phyloP scores from a whole-genome alignment of 1,140 invertebrate genomes.

The Vollenhovia emeryi region DNA sequence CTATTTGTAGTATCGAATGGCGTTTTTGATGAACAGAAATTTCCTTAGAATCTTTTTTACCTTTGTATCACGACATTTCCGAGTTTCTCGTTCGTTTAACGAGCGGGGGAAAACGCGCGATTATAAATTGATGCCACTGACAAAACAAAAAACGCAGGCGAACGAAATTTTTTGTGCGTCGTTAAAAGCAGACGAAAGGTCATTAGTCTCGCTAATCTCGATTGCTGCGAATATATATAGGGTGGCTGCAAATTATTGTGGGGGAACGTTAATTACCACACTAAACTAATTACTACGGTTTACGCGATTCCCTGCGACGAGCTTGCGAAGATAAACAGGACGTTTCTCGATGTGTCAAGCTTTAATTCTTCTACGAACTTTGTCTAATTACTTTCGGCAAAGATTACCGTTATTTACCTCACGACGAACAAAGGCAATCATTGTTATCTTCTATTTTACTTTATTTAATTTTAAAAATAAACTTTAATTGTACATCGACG shows the following conservation, averaged over 20 bases:
- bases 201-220: constrained; percentile 50
- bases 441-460: not conserved
- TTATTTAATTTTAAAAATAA: not conserved
- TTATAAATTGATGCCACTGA: not conserved
- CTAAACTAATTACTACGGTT: constrained; percentile 25
- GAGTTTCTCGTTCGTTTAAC: not conserved
- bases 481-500: not conserved
- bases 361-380: constrained; percentile 25
- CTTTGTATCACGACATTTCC: not conserved
- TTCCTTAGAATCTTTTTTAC: not conserved
- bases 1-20: not conserved
- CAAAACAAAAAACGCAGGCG: not conserved
- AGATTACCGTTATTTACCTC: constrained; percentile 11
- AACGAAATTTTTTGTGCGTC: constrained; percentile 21
- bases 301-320: constrained; percentile 2
- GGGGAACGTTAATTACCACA: constrained; percentile 40
- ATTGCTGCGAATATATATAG: not conserved
- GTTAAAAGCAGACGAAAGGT: not conserved
- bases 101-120: not conserved
- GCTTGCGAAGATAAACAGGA: constrained; percentile 21
- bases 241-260: constrained; percentile 16
- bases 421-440: not conserved
- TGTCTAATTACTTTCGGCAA: not conserved
- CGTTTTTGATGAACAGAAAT: not conserved
- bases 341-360: not conserved